Conservation (phyloP, 2,888 invertebrate genomes). For the Cataglyphis livida region DNA sequence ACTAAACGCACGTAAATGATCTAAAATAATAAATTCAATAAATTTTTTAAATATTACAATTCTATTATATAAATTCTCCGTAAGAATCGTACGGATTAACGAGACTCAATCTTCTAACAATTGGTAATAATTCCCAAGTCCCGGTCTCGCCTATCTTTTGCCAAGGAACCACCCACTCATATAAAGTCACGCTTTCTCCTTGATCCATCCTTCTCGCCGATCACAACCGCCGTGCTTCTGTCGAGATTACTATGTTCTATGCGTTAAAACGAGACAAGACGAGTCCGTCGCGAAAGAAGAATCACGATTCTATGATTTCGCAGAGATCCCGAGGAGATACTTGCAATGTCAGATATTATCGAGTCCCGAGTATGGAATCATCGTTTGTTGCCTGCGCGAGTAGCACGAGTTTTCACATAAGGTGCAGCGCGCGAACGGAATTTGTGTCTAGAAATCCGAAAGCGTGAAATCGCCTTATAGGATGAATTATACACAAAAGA, state of each 20-base stretch:
- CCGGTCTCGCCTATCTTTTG: conserved; percentile 33
- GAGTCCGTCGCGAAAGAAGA: not conserved
- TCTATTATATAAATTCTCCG: not conserved
- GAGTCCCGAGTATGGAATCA: conserved; percentile 21
- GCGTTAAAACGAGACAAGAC: conserved; percentile 23
- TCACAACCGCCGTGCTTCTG: conserved; percentile 33
- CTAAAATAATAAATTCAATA: not conserved
- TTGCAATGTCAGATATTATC: conserved; percentile 47
- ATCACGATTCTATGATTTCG: conserved; percentile 37
- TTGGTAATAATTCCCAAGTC: conserved; percentile 10
- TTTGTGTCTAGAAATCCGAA: conserved; percentile 76
- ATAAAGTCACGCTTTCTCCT: conserved; percentile 46
- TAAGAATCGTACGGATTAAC: conserved; percentile 13
- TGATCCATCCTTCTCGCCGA: conserved; percentile 24
- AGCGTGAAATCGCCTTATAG: conserved; percentile 83
- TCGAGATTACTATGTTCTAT: conserved; percentile 44
- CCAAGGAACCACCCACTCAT: conserved; percentile 4
- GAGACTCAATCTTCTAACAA: conserved; percentile 16
- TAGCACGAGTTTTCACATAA: conserved; percentile 15
- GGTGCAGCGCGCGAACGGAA: conserved; percentile 52
- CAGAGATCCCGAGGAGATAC: conserved; percentile 36
- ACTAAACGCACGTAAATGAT: not conserved
- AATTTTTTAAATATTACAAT: not conserved
- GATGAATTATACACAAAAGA: conserved; percentile 77
- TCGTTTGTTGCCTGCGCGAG: not conserved